Base-by-base conservation (phyloP, 2,797 vertebrate genomes). In the Anableps anableps region DNA sequence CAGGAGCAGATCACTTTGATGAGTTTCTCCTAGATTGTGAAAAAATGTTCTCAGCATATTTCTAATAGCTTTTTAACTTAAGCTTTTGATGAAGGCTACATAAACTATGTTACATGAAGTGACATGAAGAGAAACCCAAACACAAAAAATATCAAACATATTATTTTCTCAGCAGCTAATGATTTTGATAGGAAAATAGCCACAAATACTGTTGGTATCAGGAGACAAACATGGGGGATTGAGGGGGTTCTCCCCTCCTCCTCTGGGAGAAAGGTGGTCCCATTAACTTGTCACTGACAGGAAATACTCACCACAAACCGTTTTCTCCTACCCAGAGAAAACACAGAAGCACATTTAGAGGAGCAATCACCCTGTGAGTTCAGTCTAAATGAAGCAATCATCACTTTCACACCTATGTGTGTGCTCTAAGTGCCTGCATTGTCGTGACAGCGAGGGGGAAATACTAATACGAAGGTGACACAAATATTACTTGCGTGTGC, bases 301-400 rank as follows among this genome's bases (percentile, higher is more conserved):
- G 94, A 95, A 94, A 86, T 84, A 68, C 83, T 89, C 71, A 88
- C 92, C 91, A 77, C 94, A 93, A 86, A 87, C 90, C 82, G 88
- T 86, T 80, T 89, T 88, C 86, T 88, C 80, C 85, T 82, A 87
- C 84, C 85, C 87, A 76, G 81, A 84, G 26, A 81, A 70, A 5
- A 77, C 79, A 75, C 87, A 84, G 83, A 79, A 73, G 77, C 76
- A 81, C 79, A 76, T 74, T 81, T 77, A 85, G 76, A 80, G 80
- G 53, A 72, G 21, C 31, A 53, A 53, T 73, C 68, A 73, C 70
- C 72, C 47, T 58, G 36, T 34, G 85, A 50, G 83, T 68, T 77
- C 51, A 47, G 76, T 53, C 47, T 58, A 60, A 84, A 55, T 23
- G n/a, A 38, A 58, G 5, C 55, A 81, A 16, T n/a, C 41, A 29